These are phyloP conservation scores for Hyposmocoma kahamanoa DNA, from an alignment of 1,140 invertebrate genomes.

Conservation along the genomic window DNA sequence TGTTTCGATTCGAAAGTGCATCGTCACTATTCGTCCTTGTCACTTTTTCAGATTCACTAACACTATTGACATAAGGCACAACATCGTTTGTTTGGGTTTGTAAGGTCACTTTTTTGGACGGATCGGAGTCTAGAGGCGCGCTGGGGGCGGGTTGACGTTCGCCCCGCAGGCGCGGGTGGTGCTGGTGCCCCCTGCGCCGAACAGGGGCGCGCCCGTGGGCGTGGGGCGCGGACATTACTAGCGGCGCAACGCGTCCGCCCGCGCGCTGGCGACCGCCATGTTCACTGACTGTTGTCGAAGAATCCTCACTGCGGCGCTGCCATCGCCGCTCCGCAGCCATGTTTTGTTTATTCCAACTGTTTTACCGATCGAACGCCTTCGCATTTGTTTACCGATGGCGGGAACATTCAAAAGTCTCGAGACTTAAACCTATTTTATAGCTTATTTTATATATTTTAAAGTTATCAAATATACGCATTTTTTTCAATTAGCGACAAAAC, in stretches of 20 bases:
- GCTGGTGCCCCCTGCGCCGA: slow-evolving; percentile 84
- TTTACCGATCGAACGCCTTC: slow-evolving; percentile 41
- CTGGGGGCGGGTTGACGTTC: slow-evolving; percentile 69
- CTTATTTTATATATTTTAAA: too few relatives aligned
- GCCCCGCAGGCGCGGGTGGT: slow-evolving; percentile 78
- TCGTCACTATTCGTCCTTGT: slow-evolving; percentile 72
- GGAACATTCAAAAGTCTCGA: slow-evolving; percentile 31
- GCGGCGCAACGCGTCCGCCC: slow-evolving; percentile 73
- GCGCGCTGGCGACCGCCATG: slow-evolving; percentile 72
- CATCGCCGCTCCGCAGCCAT: slow-evolving; percentile 41
- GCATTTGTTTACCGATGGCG: slow-evolving; percentile 28
- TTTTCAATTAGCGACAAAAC: too few relatives aligned
- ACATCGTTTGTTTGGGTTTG: slow-evolving; percentile 63
- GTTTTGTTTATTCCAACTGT: slow-evolving; percentile 46
- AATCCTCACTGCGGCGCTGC: slow-evolving; percentile 61
- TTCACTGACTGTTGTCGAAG: slow-evolving; percentile 52
- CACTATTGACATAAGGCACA: slow-evolving; percentile 72
- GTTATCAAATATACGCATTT: too few relatives aligned
- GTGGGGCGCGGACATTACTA: slow-evolving; percentile 74
- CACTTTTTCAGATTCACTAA: slow-evolving; percentile 70
- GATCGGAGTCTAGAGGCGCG: slow-evolving; percentile 65
- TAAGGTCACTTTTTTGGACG: slow-evolving; percentile 77
- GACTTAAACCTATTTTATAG: too few relatives aligned
- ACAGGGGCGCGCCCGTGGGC: slow-evolving; percentile 73
- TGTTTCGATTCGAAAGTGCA: slow-evolving; percentile 69